Evolutionary conservation across 2,888 invertebrate genomes (phyloP).

Genomic region (Eristalis intricaria): DNA sequence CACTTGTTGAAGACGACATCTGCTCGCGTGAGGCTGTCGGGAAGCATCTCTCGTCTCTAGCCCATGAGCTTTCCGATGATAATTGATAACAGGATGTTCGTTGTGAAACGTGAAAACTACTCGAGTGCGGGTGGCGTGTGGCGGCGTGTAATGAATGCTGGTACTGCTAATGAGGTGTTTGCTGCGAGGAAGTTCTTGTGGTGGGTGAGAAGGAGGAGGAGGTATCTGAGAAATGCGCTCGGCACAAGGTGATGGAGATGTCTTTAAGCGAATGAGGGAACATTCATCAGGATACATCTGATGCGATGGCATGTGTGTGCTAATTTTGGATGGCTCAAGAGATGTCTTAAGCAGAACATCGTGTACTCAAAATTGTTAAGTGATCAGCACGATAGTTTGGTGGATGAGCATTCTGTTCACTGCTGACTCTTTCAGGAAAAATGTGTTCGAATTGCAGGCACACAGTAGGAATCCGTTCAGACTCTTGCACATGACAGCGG

Average conservation of each 20-base stretch:
- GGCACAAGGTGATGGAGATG: not conserved
- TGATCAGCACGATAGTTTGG: no score
- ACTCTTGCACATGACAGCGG: no score
- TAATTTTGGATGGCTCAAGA: not conserved
- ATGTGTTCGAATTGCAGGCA: no score
- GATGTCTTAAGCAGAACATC: no score
- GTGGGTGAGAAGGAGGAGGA: not conserved
- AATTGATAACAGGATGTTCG: constrained; percentile 46
- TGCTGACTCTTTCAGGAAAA: no score
- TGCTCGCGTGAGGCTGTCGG: not conserved
- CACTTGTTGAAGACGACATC: constrained; percentile 49
- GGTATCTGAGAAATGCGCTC: not conserved
- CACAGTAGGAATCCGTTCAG: no score
- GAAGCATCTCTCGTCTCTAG: constrained; percentile 22
- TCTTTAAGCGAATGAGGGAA: not conserved
- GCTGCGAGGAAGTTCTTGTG: not conserved
- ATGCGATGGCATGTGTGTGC: not conserved
- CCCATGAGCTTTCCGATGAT: constrained; percentile 37
- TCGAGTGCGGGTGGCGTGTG: not conserved
- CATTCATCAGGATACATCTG: not conserved
- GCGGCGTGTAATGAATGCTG: not conserved
- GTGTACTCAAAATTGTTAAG: no score
- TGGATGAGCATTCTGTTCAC: no score
- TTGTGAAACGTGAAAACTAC: not conserved
- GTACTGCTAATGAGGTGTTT: not conserved